Evolutionary conservation across 2,888 invertebrate genomes (phyloP).

Genomic region (Volucella inanis): DNA sequence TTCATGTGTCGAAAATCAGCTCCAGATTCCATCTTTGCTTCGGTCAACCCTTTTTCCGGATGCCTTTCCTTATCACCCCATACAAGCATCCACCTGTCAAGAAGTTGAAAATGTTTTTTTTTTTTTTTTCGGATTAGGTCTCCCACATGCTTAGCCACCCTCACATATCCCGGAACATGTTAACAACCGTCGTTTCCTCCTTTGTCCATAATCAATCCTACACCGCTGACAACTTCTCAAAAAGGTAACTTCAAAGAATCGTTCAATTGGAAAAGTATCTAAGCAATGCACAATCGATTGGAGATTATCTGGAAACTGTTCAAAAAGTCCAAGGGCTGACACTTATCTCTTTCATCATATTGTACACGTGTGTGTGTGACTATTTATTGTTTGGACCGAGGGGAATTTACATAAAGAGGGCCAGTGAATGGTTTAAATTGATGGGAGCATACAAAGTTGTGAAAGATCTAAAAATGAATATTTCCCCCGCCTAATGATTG

Average conservation of each 20-base stretch:
- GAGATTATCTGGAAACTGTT: slow-evolving; percentile 40
- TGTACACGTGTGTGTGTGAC: slow-evolving; percentile 33
- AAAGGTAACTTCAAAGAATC: slow-evolving; percentile 47
- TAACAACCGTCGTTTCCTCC: slow-evolving; percentile 25
- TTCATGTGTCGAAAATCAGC: slow-evolving; percentile 34
- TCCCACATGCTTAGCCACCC: neutral
- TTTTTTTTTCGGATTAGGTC: slow-evolving; percentile 24
- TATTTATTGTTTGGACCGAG: slow-evolving; percentile 50
- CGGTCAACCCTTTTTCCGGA: slow-evolving; percentile 45
- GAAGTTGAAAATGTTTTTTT: slow-evolving; percentile 28
- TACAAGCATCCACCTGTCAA: slow-evolving; percentile 45
- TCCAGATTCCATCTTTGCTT: slow-evolving; percentile 24
- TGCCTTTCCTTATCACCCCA: slow-evolving; percentile 38
- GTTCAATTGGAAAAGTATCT: slow-evolving; percentile 57
- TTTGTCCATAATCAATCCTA: slow-evolving; percentile 48
- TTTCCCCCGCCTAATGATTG: slow-evolving; percentile 37
- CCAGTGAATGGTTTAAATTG: neutral
- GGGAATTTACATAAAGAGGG: slow-evolving; percentile 31
- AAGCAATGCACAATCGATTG: slow-evolving; percentile 41
- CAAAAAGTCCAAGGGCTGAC: slow-evolving; percentile 52
- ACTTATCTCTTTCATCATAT: slow-evolving; percentile 55
- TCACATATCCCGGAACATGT: slow-evolving; percentile 35
- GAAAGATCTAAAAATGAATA: neutral
- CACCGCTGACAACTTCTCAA: slow-evolving; percentile 37
- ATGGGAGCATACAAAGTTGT: slow-evolving; percentile 4